Evolutionary conservation across 2,797 vertebrate genomes (phyloP).

Genomic region (Rhinella marina): DNA sequence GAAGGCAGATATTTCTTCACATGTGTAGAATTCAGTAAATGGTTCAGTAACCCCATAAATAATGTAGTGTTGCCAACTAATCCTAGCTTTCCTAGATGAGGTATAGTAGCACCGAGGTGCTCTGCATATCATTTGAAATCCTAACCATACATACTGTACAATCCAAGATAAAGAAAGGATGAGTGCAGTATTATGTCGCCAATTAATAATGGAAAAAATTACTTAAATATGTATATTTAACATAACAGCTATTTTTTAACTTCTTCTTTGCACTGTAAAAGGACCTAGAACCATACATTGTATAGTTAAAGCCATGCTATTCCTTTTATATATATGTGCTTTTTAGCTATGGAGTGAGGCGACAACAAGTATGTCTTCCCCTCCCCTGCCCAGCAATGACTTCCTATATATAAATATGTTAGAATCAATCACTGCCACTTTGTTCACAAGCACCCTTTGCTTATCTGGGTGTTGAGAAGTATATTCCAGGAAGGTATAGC

Average conservation of each 20-base stretch:
- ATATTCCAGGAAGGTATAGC: no score
- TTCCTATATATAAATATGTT: no score
- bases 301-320: no score
- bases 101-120: slow-evolving; percentile 6
- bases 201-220: neutral
- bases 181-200: neutral
- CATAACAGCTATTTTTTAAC: neutral
- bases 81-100: neutral
- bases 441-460: no score
- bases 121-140: neutral
- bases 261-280: no score
- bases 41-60: slow-evolving; percentile 10
- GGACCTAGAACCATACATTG: no score
- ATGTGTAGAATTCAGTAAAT: neutral
- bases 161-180: slow-evolving; percentile 23
- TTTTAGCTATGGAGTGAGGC: no score
- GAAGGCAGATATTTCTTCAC: neutral
- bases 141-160: neutral
- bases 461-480: no score
- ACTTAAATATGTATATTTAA: neutral
- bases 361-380: no score
- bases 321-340: no score
- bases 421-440: no score
- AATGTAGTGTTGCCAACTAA: neutral
- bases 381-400: no score